These are phyloP conservation scores for Ectobius pallidus DNA, from an alignment of 2,888 invertebrate species.

Conservation along the genomic window DNA sequence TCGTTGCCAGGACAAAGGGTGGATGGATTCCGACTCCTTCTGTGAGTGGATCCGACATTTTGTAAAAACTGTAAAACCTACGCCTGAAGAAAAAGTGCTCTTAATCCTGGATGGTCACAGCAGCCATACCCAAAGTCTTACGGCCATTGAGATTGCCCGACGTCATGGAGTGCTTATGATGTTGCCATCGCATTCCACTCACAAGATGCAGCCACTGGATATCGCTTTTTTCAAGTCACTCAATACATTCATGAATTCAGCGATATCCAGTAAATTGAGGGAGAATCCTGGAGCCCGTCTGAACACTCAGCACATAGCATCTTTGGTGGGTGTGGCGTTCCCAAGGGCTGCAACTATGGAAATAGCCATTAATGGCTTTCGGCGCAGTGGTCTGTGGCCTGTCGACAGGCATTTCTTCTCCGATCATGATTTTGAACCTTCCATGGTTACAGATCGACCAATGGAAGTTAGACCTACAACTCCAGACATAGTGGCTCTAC, in stretches of 20 bases:
- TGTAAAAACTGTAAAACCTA: not conserved
- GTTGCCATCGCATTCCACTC: slow-evolving; percentile 4
- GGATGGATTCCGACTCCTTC: slow-evolving; percentile 3
- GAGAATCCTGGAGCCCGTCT: not conserved
- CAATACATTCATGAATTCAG: not conserved
- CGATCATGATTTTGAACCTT: not conserved
- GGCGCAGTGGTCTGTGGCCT: slow-evolving; percentile 15
- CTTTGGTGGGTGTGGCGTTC: not conserved
- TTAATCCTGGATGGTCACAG: slow-evolving; percentile 5
- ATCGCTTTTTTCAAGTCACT: not conserved
- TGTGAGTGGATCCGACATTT: not conserved
- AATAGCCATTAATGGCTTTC: slow-evolving; percentile 17
- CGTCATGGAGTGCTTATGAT: slow-evolving; percentile 1
- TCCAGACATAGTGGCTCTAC: not conserved
- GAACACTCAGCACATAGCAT: not conserved
- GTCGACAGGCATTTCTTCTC: slow-evolving; percentile 3
- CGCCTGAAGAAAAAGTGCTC: not conserved
- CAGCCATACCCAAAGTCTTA: not conserved
- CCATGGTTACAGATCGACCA: not conserved
- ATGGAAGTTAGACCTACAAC: not conserved
- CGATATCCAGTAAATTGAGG: not conserved
- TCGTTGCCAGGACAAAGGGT: slow-evolving; percentile 2
- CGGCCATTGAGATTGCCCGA: not conserved
- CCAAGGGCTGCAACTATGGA: slow-evolving; percentile 14
- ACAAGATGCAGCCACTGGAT: slow-evolving; percentile 5